Base-by-base conservation (phyloP, 2,113 vertebrate genomes). In the Cebidichthys violaceus region DNA sequence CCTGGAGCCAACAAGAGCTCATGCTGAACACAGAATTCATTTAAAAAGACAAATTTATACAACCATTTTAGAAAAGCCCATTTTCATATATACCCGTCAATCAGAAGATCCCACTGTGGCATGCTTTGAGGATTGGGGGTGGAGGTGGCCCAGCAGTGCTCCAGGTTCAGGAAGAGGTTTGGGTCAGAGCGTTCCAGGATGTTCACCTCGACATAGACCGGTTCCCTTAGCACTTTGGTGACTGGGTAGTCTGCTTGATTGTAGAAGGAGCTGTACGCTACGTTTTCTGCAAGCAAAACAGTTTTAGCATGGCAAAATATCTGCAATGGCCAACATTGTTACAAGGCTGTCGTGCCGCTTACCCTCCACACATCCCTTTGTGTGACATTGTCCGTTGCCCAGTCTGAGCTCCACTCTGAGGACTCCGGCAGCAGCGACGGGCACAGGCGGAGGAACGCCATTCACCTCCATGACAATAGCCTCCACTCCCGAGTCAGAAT, bases 61-160 rank as follows among this genome's bases (percentile, higher is more conserved):
- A 17, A 27, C 2, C 7, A 47, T 22, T 33, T 13, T 2, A 13
- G n/a, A 1, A 17, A 22, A 18, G 22, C 22, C 2, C 10, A 9
- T 29, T n/a, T 27, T 2, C 4, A 13, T 1, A 0, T 4, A 57
- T 92, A 96, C 94, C 94, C 94, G 13, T 93, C 14, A 47, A 89
- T 13, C 18, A 95, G 75, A 31, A 96, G 88, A 62, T 94, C 93
- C 95, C 95, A 95, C 75, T 94, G 94, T 27, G 93, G 94, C 18
- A 86, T 13, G 31, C 91, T 87, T 6, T 72, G 9, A 18, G 93
- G 80, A 45, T 87, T 82, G 1, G 90, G 70, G 3, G 11, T 60
- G 4, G 89, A 35, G 0, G 94, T 95, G 74, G 93, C 89, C 95
- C 95, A 96, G 84, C 95, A 95, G 75, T 85, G 87, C 47, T 94